Percentiles rank a stretch among this genome's conserved stretches.
These are phyloP conservation scores for Coregonus suidteri DNA, from an alignment of 2,797 vertebrate genomes.

Conservation along the genomic window DNA sequence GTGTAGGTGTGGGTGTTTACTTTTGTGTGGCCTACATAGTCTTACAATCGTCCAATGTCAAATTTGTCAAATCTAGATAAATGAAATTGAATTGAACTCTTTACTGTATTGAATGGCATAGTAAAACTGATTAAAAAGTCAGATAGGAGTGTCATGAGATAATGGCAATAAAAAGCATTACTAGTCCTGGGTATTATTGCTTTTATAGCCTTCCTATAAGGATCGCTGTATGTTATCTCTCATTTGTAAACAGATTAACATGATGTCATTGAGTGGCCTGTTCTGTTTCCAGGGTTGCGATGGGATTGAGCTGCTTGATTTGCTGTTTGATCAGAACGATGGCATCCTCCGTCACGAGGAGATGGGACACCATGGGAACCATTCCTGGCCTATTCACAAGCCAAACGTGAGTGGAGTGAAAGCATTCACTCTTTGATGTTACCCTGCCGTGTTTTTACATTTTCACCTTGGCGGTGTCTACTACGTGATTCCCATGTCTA, in stretches of 20 bases:
- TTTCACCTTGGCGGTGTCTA: not conserved
- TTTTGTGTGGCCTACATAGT: not conserved
- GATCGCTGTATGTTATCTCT: not conserved
- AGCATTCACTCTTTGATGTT: constrained; percentile 18
- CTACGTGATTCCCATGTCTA: not conserved
- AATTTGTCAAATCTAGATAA: not conserved
- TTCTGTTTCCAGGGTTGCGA: constrained; percentile 69
- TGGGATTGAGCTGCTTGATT: constrained; percentile 87
- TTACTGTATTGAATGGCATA: not conserved
- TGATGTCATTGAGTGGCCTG: constrained; percentile 31
- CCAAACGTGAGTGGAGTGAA: constrained; percentile 72
- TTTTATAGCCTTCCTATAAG: not conserved
- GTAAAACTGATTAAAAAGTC: constrained; percentile 11
- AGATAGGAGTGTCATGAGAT: not conserved
- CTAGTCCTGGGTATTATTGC: constrained; percentile 8
- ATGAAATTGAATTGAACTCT: not conserved
- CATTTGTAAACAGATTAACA: not conserved
- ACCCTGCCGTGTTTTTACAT: constrained; percentile 1
- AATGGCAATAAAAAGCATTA: constrained; percentile 21
- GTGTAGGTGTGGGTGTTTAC: constrained; percentile 1
- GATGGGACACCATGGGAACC: constrained; percentile 58
- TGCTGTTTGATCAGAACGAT: constrained; percentile 89
- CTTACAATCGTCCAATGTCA: not conserved
- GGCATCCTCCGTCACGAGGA: constrained; percentile 83
- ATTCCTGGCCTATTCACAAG: constrained; percentile 69